phyloP scores from a whole-genome alignment of 2,888 invertebrate genomes.

The Trichacis sp. region DNA sequence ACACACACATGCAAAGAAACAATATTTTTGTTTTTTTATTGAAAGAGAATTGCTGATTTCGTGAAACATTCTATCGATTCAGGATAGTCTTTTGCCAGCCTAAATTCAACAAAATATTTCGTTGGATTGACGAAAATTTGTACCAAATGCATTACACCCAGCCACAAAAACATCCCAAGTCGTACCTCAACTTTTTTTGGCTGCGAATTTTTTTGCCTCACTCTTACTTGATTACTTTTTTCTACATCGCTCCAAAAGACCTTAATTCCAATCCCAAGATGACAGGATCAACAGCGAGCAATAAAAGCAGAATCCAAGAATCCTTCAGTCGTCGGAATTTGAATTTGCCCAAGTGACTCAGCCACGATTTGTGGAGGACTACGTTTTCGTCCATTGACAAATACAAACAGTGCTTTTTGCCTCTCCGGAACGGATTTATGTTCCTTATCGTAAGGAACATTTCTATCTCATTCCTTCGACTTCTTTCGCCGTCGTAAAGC shows the following conservation, averaged over 20 bases:
- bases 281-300: conserved; percentile 19
- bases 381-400: background rate
- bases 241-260: conserved; percentile 4
- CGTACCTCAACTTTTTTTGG: background rate
- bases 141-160: too few species aligned
- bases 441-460: background rate
- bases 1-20: too few species aligned
- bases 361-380: background rate
- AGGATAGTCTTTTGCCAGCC: too few species aligned
- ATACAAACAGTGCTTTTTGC: background rate
- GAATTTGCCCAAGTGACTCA: conserved; percentile 13
- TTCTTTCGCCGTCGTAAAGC: background rate
- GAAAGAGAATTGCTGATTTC: too few species aligned
- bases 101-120: too few species aligned
- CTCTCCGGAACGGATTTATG: background rate
- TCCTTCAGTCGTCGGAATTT: conserved; percentile 21
- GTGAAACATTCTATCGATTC: too few species aligned
- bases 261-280: conserved; percentile 16
- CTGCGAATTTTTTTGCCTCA: background rate
- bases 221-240: conserved; percentile 15
- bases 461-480: background rate
- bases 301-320: conserved; percentile 19
- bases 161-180: too few species aligned
- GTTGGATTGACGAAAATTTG: too few species aligned
- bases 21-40: too few species aligned